Base-by-base conservation (phyloP, 2,797 vertebrate species). In the Gallinago solitaria region DNA sequence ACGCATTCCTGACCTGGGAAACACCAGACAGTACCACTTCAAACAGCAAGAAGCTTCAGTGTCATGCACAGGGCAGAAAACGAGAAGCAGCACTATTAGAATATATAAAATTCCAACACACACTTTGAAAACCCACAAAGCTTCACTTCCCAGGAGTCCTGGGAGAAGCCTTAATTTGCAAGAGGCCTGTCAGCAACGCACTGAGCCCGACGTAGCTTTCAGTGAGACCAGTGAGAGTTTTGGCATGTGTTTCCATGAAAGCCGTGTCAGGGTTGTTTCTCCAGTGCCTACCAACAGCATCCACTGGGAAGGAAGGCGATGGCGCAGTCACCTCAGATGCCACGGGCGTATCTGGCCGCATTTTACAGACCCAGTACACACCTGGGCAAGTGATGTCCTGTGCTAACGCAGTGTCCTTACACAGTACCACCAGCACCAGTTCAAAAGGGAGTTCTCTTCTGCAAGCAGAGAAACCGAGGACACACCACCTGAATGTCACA, bases 361-460 rank as follows among this genome's bases (percentile, higher is more conserved):
- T 17, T 64, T 32, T 4, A 9, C 24, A 56, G n/a, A 63, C 28
- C 17, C 10, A 12, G 13, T 9, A 30, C 27, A 30, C 63, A 45
- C 2, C 39, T 25, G 64, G 65, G 19, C 15, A 25, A 48, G 20
- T 1, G 20, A 64, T 19, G 8, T 35, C 60, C 43, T 5, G 24
- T 37, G 11, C 32, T 24, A 23, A 32, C 0, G 3, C 9, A 4
- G 43, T 1, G 16, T 6, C 77, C 28, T 35, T 37, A 11, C 30
- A 7, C 7, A 17, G 24, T 4, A 21, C 19, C 25, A 43, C 24
- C 1, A 2, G 16, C 3, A 2, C 9, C 11, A 0, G 7, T 25
- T 10, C 35, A 20, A 30, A 39, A 45, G 16, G 24, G 1, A 54
- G 21, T 18, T 51, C 59, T 25, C 48, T 48, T 48, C 4, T 16